These are phyloP conservation scores for Tenodera sinensis DNA, from an alignment of 2,888 invertebrate genomes.

Conservation along the genomic window DNA sequence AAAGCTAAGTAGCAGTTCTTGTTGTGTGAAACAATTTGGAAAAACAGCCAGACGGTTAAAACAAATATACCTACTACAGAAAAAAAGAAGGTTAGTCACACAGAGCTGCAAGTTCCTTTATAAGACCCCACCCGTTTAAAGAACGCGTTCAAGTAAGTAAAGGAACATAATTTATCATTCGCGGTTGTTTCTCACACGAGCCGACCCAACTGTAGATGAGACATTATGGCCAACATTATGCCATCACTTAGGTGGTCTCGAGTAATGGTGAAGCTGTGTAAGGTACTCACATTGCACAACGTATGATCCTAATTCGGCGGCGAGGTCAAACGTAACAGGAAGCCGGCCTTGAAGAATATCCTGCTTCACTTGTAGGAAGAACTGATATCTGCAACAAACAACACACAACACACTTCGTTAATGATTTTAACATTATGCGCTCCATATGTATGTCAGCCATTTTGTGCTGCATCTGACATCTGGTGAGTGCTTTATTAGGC, in stretches of 20 bases:
- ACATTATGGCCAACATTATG: too few species aligned
- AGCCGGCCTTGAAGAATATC: slow-evolving; percentile 92
- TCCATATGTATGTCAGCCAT: too few species aligned
- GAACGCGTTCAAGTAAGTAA: not conserved
- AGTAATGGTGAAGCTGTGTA: not conserved
- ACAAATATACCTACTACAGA: not conserved
- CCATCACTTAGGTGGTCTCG: not conserved
- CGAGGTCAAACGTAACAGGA: slow-evolving; percentile 85
- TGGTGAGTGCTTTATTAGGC: not conserved
- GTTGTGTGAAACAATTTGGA: too few species aligned
- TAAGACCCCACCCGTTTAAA: not conserved
- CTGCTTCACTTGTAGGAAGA: slow-evolving; percentile 95
- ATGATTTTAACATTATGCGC: not conserved
- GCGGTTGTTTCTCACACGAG: not conserved
- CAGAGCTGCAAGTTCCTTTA: too few species aligned
- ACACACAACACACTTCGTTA: slow-evolving; percentile 15
- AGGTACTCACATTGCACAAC: slow-evolving; percentile 87
- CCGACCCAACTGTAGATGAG: not conserved
- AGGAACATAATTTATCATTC: not conserved
- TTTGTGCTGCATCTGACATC: too few species aligned
- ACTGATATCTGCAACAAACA: slow-evolving; percentile 76
- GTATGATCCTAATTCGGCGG: slow-evolving; percentile 87
- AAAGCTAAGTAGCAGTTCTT: too few species aligned
- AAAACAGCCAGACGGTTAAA: not conserved
- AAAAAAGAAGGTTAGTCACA: not conserved